phyloP scores from a whole-genome alignment of 2,797 vertebrate species.

The Danio kyathit region DNA sequence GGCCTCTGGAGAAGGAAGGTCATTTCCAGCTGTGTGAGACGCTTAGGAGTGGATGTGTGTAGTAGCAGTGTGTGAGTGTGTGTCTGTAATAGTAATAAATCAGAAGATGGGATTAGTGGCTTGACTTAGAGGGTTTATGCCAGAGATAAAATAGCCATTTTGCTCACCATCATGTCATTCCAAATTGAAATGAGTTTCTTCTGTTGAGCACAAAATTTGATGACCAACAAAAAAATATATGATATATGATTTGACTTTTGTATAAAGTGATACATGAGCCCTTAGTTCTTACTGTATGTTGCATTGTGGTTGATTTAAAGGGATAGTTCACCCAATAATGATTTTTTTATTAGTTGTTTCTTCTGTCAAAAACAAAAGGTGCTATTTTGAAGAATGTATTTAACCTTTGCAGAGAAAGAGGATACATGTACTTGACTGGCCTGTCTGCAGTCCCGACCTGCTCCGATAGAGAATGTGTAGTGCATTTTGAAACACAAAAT shows the following conservation, averaged over 20 bases:
- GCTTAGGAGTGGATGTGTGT: conserved; percentile 41
- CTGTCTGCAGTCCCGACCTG: no score
- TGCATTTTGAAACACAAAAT: no score
- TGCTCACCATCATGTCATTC: not conserved
- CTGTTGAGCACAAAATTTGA: not conserved
- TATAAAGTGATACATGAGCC: not conserved
- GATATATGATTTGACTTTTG: not conserved
- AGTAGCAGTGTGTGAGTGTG: not conserved
- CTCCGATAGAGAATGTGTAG: no score
- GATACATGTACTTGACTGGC: no score
- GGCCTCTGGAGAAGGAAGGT: conserved; percentile 54
- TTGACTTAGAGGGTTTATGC: not conserved
- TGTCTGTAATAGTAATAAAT: conserved; percentile 1
- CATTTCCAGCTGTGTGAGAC: conserved; percentile 54
- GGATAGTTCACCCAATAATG: no score
- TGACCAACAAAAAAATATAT: not conserved
- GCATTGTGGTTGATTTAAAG: not conserved
- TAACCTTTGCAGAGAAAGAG: no score
- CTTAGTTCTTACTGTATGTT: conserved; percentile 1
- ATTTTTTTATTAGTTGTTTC: no score
- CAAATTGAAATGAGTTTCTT: not conserved
- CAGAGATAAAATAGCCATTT: not conserved
- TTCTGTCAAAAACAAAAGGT: no score
- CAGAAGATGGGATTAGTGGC: not conserved
- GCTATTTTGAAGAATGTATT: no score